Evolutionary conservation across 2,797 vertebrate genomes (phyloP), one percentile per base, ranked within the genome.

Genomic region (Manis javanica): DNA sequence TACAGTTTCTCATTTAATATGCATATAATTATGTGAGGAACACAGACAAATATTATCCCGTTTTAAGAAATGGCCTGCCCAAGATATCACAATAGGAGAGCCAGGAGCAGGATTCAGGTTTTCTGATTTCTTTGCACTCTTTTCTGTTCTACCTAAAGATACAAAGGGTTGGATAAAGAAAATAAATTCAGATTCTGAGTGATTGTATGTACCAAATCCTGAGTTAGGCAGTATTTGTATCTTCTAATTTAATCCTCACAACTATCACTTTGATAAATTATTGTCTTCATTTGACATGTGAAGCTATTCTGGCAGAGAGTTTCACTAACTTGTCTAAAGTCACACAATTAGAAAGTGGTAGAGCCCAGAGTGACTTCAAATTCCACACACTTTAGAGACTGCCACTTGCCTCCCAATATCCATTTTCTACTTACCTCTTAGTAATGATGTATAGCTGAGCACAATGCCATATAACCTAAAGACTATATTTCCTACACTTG

Each of bases 111-210:
- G 21, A 79, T 66, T 68, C 66, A 85, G 39, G 37, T 81, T 89
- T 72, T 82, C 61, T 72, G 23, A 37, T 72, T 79, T 94, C 53
- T 85, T 74, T 71, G n/a, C 51, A 69, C n/a, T 79, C 49, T 89
- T 87, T 93, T 57, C 91, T 75, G 63, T 59, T 79, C 26, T 63
- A 59, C n/a, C 23, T 93, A 82, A 92, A 92, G 55, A 66, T 37
- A 89, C 42, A n/a, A 89, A 95, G 37, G 51, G 7, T 61, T 91
- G 14, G 12, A 90, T 78, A 55, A 93, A 79, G 34, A 78, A 86
- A 96, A 84, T 24, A 71, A 95, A 93, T 37, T 55, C n/a, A 51
- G 23, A 71, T 55, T 84, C 61, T 92, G 8, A 89, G 42, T 83
- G 51, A 79, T 11, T 71, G 6, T 59, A 77, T 53, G 46, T 66